Percentiles rank a stretch among this genome's conserved stretches.
Conservation (phyloP, 1,140 invertebrate species). For the Zaprionus africanus region DNA sequence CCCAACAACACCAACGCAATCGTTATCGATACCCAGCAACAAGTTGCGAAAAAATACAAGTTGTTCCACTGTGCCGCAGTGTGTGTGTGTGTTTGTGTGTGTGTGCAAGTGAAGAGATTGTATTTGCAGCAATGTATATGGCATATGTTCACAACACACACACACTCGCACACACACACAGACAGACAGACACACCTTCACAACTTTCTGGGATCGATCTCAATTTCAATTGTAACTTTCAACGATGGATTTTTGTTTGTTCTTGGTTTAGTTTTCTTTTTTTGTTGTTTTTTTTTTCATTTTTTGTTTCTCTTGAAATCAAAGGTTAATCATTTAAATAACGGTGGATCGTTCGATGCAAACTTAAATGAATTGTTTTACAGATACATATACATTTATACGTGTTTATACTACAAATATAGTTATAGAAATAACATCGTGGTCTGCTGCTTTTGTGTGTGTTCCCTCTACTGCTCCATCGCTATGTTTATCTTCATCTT, state of each 20-base stretch:
- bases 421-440: conserved; percentile 47
- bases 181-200: background rate
- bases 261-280: conserved; percentile 31
- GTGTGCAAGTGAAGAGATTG: conserved; percentile 4
- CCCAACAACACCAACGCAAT: background rate
- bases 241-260: conserved; percentile 17
- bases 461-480: conserved; percentile 4
- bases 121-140: conserved; percentile 27
- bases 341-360: conserved; percentile 82
- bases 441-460: conserved; percentile 16
- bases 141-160: conserved; percentile 29
- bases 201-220: background rate
- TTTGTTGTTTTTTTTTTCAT: conserved; percentile 28
- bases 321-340: conserved; percentile 80
- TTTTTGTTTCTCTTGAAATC: conserved; percentile 59
- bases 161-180: background rate
- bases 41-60: background rate
- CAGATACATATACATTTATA: conserved; percentile 45
- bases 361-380: conserved; percentile 69
- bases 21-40: background rate
- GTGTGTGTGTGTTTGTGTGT: background rate
- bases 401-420: conserved; percentile 36
- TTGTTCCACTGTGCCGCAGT: background rate
- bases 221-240: background rate
- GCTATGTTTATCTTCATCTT: background rate